These are phyloP conservation scores for Luehdorfia chinensis DNA, from an alignment of 1,140 invertebrate species.

Conservation along the genomic window DNA sequence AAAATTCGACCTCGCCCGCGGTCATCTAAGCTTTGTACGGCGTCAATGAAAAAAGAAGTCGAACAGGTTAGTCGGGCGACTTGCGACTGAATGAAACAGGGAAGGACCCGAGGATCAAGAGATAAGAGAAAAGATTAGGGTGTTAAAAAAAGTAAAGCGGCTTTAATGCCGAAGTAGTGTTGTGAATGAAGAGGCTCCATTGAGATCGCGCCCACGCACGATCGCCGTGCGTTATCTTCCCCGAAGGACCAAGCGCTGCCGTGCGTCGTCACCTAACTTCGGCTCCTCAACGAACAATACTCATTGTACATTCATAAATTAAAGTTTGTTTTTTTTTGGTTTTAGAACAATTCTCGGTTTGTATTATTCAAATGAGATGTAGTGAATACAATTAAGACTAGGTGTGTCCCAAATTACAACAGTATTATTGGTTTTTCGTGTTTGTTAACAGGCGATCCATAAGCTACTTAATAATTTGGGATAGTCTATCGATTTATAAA, in stretches of 20 bases:
- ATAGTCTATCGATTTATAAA: too few relatives aligned
- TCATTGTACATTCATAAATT: slow-evolving; percentile 52
- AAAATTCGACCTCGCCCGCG: slow-evolving; percentile 74
- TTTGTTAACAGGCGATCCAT: slow-evolving; percentile 22
- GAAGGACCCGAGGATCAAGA: slow-evolving; percentile 65
- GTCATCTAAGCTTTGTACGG: slow-evolving; percentile 70
- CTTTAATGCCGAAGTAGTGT: slow-evolving; percentile 71
- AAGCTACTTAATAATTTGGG: background rate
- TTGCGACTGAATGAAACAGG: slow-evolving; percentile 71
- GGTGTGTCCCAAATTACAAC: slow-evolving; percentile 40
- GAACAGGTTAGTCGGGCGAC: slow-evolving; percentile 60
- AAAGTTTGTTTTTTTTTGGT: slow-evolving; percentile 53
- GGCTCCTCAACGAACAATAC: slow-evolving; percentile 46
- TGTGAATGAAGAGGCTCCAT: slow-evolving; percentile 73
- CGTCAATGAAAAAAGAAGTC: slow-evolving; percentile 73
- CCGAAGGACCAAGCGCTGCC: slow-evolving; percentile 19
- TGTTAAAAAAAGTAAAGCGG: slow-evolving; percentile 66
- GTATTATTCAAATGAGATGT: slow-evolving; percentile 60
- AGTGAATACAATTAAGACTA: slow-evolving; percentile 45
- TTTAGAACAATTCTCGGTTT: slow-evolving; percentile 47
- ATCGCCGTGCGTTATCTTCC: slow-evolving; percentile 37
- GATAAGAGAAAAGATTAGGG: slow-evolving; percentile 73
- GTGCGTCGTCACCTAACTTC: slow-evolving; percentile 22
- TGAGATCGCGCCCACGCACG: slow-evolving; percentile 67
- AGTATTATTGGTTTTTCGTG: slow-evolving; percentile 21